phyloP scores from a whole-genome alignment of 2,888 invertebrate genomes.

The Anthophora plumipes region DNA sequence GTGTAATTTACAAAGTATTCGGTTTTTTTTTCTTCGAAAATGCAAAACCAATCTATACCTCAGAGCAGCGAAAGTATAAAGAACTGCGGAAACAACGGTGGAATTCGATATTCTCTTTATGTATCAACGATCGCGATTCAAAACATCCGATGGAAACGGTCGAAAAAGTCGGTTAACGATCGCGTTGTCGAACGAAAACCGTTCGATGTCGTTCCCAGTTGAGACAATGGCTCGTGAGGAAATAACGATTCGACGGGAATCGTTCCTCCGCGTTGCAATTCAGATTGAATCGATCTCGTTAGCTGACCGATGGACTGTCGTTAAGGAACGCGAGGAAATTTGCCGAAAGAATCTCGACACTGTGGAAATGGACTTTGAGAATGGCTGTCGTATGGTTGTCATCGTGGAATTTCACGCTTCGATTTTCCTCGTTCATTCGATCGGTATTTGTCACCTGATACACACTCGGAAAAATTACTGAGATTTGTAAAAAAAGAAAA shows the following conservation, averaged over 20 bases:
- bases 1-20: too few relatives aligned
- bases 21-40: too few relatives aligned
- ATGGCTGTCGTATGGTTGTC: neutral
- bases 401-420: neutral
- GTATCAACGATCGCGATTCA: neutral
- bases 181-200: neutral
- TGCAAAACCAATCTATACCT: too few relatives aligned
- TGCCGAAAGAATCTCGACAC: neutral
- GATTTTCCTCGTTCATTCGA: too few relatives aligned
- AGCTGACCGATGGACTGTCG: neutral
- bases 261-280: conserved; percentile 2
- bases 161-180: conserved; percentile 5
- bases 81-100: too few relatives aligned
- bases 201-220: neutral
- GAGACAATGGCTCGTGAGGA: conserved; percentile 13
- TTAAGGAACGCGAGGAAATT: neutral
- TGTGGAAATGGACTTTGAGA: neutral
- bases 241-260: conserved; percentile 8
- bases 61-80: neutral
- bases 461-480: too few relatives aligned
- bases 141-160: neutral
- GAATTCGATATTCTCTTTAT: neutral
- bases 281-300: conserved; percentile 23
- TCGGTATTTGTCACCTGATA: too few relatives aligned
- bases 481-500: too few relatives aligned